A percentile compares a stretch with the other conserved stretches of the same genome.
Conservation (phyloP, 2,113 vertebrate genomes). For the Sphaerodactylus townsendi region DNA sequence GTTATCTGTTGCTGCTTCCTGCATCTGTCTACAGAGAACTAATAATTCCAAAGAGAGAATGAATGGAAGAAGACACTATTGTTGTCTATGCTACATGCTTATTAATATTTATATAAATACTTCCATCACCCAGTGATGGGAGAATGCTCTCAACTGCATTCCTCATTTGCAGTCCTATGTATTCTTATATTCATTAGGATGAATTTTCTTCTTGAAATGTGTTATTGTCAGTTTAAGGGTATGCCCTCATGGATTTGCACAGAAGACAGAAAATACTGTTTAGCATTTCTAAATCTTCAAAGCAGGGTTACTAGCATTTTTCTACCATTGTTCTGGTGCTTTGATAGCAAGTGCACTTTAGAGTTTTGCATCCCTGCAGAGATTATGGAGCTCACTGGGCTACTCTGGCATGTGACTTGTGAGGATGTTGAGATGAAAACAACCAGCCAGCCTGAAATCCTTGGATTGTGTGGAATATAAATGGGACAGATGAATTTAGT, state of each 20-base stretch:
- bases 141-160: not conserved
- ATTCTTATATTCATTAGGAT: not conserved
- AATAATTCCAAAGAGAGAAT: not conserved
- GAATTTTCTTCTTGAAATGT: not conserved
- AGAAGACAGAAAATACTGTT: not conserved
- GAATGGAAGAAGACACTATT: not conserved
- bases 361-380: no score
- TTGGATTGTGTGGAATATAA: no score
- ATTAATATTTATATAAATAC: not conserved
- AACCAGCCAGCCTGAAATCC: no score
- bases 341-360: no score
- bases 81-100: not conserved
- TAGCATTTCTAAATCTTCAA: not conserved
- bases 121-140: not conserved
- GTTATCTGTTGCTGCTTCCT: not conserved
- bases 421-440: no score
- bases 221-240: not conserved
- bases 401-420: no score
- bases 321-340: no score
- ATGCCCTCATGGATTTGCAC: not conserved
- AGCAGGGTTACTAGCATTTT: no score
- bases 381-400: no score
- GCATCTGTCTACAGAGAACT: not conserved
- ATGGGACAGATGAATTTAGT: no score
- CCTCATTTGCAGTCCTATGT: not conserved